phyloP scores from a whole-genome alignment of 2,888 invertebrate genomes.

The Chymomyza caudatula region DNA sequence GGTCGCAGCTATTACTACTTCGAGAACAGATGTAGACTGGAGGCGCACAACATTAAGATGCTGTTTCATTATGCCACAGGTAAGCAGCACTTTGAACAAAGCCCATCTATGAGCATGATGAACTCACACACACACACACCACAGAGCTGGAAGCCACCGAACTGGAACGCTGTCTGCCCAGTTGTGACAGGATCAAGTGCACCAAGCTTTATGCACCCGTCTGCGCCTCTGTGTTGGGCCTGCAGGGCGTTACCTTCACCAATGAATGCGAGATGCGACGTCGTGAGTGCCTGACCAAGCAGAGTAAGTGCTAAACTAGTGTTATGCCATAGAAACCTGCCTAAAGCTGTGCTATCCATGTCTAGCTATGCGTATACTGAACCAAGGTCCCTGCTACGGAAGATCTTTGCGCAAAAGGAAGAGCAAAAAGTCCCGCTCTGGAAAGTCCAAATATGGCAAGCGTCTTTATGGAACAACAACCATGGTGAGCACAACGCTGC shows the following conservation, averaged over 20 bases:
- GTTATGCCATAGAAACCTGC: background rate
- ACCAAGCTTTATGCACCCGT: constrained; percentile 31
- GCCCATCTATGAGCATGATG: background rate
- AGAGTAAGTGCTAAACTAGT: constrained; percentile 29
- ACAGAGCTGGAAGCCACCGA: constrained; percentile 48
- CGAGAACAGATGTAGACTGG: constrained; percentile 52
- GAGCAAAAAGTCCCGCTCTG: background rate
- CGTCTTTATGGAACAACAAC: background rate
- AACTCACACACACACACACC: background rate
- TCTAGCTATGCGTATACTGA: constrained; percentile 39
- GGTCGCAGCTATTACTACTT: constrained; percentile 42
- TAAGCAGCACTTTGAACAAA: constrained; percentile 14
- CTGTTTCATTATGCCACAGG: constrained; percentile 52
- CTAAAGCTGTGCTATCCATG: background rate
- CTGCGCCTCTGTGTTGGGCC: constrained; percentile 31
- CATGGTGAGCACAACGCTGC: background rate
- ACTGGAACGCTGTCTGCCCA: constrained; percentile 40
- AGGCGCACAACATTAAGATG: constrained; percentile 47
- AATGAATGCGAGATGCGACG: constrained; percentile 51
- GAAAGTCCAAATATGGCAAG: background rate
- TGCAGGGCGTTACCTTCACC: constrained; percentile 31
- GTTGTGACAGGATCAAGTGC: constrained; percentile 41
- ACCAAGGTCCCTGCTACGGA: constrained; percentile 33
- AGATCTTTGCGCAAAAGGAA: background rate
- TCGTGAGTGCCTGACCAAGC: constrained; percentile 41